Evolutionary conservation across 2,113 vertebrate genomes (phyloP), one percentile per base, ranked within the genome.

Genomic region (Mirounga angustirostris): DNA sequence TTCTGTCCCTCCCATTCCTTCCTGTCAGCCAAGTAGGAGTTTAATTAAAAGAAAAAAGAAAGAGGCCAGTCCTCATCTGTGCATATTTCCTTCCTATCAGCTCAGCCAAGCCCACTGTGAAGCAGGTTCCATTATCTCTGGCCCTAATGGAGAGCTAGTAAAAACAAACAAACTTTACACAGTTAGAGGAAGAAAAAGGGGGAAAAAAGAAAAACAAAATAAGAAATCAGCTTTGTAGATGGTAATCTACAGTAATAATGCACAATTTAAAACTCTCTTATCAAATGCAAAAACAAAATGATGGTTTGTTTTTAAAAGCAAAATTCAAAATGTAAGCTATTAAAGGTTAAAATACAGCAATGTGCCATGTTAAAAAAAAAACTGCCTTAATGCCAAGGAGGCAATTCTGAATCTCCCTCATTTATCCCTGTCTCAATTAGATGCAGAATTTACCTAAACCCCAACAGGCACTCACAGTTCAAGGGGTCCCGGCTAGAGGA

Each of bases 1-100:
- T 92, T 92, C 95, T 94, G 95, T 79, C 83, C 88, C 95, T 98
- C 94, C 97, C 97, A 95, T 98, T 98, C 97, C 95, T 98, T 98
- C 97, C 97, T 96, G 96, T 96, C 43, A 94, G 59, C 81, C 61
- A 84, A 89, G 43, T 33, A 91, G 52, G 52, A 96, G 30, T 93
- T 94, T 90, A 94, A 97, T 76, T 65, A 15, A 94, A 76, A 89
- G 46, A 61, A 89, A 36, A 24, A 84, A 46, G 30, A 86, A 79
- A 61, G 61, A 87, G 46, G 54, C 46, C 65, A 86, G 67, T 73
- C 46, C 91, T 95, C 83, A 52, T 69, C 73, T 52, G 30, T 33
- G 33, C 58, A 28, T 73, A 96, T 63, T 98, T 98, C 97, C 97
- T 98, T 96, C 97, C 97, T 95, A 81, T 76, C 26, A 63, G 59